Base-by-base conservation (phyloP, 1,140 invertebrate species). In the Hormaphis cornu region DNA sequence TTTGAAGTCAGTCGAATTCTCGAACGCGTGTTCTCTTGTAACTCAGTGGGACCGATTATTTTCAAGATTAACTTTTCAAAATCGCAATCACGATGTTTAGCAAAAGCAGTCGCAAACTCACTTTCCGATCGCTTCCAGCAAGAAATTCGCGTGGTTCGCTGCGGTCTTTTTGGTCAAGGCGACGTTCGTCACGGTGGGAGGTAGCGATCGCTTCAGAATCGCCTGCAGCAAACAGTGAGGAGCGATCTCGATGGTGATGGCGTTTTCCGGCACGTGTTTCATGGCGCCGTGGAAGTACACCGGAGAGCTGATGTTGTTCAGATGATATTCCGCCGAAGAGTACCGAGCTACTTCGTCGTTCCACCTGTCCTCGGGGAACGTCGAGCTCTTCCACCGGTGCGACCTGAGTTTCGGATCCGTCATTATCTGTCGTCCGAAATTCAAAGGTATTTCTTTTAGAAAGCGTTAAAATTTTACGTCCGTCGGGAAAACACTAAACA, bases 281-380 rank as follows among this genome's bases (percentile, higher is more conserved):
- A 89, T 79, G 1, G 87, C 88, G 78, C 95, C 90, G 74, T 94
- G 88, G 75, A 96, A 96, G 1, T 93, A 79, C 12, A 71, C 85
- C 18, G 83, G 81, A 30, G 88, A 90, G 20, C 85, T 78, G 14
- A 88, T 77, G 74, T 89, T 88, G 77, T 87, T 86, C 16, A 85
- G 83, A 74, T 86, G 83, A 74, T 88, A 88, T n/a, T 83, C 83
- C n/a, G 84, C 80, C 9, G 85, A 86, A 3, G 83, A 83, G 37
- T 74, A 76, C 48, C 80, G 74, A 0, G 83, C 83, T 37, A 81
- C 69, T 0, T 80, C 76, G 12, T 79, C 66, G 14, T 72, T 69
- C 74, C 74, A 74, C 35, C 72, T 18, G 2, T n/a, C 10, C 75
- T 86, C 81, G 4, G 82, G 80, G 48, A 86, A 81, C 1, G 85